Conservation (phyloP, 2,113 vertebrate species). For the Arvicanthis niloticus region DNA sequence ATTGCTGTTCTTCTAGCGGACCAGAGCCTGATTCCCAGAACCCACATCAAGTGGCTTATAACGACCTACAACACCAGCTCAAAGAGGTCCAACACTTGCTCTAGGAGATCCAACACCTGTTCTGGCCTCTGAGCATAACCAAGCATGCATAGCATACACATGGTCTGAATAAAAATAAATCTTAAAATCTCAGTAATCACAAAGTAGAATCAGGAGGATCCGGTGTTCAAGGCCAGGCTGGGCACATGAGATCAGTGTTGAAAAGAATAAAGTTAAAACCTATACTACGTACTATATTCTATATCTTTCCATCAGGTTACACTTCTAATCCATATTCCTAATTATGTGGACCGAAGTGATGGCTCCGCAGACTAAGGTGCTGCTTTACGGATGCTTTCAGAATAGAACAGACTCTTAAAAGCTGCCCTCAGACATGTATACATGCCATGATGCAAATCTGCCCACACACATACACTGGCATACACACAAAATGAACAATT, state of each 20-base stretch:
- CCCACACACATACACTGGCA: not conserved
- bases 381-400: not conserved
- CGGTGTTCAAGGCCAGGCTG: not conserved
- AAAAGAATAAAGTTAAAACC: not conserved
- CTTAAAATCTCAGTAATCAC: not conserved
- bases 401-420: not conserved
- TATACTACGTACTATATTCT: not conserved
- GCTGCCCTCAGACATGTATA: not conserved
- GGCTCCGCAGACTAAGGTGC: not conserved
- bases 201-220: not conserved
- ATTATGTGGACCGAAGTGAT: not conserved
- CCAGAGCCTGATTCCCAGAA: not conserved
- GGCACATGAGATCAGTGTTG: not conserved
- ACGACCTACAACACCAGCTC: not conserved
- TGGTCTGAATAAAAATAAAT: not conserved
- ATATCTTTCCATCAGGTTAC: not conserved
- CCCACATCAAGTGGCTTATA: not conserved
- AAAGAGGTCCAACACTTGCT: not conserved
- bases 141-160: not conserved
- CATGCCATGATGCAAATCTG: not conserved
- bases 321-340: conserved; percentile 34
- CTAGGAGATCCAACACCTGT: not conserved
- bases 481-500: not conserved
- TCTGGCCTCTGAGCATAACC: not conserved
- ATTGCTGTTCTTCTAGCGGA: not conserved